Evolutionary conservation across 1,140 invertebrate species (phyloP), one percentile per base, ranked within the genome.

Genomic region (Oryctes rhinoceros): DNA sequence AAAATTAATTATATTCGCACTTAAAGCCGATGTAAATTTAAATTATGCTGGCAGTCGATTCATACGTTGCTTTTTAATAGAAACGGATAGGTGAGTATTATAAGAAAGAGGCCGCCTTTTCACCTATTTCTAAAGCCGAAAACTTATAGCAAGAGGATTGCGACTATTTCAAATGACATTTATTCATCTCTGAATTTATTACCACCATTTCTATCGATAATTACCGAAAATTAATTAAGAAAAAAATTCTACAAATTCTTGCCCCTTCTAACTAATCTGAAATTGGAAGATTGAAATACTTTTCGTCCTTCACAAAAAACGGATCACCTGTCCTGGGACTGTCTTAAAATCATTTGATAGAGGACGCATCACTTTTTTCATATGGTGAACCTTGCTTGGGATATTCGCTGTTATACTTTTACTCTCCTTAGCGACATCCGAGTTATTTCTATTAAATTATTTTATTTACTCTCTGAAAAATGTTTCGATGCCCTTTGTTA

Each of bases 281-380:
- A 18, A 18, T 65, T 65, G n/a, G n/a, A n/a, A n/a, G n/a, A 24
- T 18, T 65, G n/a, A n/a, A 65, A 18, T 18, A 65, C 7, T 24
- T 24, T 65, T 65, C 59, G 59, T 65, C 59, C n/a, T 65, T 65
- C 4, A 65, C 24, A 13, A n/a, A n/a, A 65, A 65, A n/a, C 18
- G 59, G n/a, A 65, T 24, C 59, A 18, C 24, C n/a, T 65, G n/a
- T 4, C 59, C 6, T 65, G 5, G n/a, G 59, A 7, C 24, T 24
- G n/a, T 24, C n/a, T 18, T 18, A 65, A 65, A 18, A 65, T 65
- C 6, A 6, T 65, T 24, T n/a, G n/a, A 13, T 59, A 3, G 18
- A 59, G 49, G 49, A 13, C 11, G 11, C 49, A 13, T 59, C 18
- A 59, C 11, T 13, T 13, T 13, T 59, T 18, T 59, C 18, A 13